Conservation (phyloP, 2,797 vertebrate species). For the Sebastes matsubarae region DNA sequence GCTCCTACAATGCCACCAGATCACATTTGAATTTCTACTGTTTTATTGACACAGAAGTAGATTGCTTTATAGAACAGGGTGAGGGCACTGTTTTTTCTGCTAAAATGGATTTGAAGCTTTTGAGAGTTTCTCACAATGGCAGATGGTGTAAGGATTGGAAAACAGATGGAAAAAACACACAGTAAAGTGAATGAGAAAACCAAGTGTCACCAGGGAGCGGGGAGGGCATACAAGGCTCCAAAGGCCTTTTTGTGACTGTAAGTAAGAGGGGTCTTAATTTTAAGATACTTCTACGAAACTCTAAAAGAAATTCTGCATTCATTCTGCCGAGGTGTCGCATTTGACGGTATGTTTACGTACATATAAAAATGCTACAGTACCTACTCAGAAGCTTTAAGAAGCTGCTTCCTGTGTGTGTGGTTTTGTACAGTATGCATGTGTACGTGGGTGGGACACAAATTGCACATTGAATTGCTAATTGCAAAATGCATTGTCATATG, state of each 20-base stretch:
- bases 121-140: constrained; percentile 4
- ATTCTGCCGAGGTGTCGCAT: not conserved
- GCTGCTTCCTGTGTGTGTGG: not conserved
- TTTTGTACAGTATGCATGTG: not conserved
- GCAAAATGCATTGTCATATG: too few species aligned
- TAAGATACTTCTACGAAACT: not conserved
- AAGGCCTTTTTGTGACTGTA: not conserved
- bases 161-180: constrained; percentile 7
- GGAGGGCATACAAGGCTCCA: not conserved
- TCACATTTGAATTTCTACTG: not conserved
- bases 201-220: not conserved
- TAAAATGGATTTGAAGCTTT: not conserved
- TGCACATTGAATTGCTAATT: too few species aligned
- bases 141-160: constrained; percentile 14
- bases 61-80: not conserved
- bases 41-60: not conserved
- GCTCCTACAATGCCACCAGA: not conserved
- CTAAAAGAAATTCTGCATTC: not conserved
- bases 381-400: not conserved
- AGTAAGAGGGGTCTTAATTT: not conserved
- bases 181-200: constrained; percentile 25
- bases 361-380: accelerated
- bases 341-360: not conserved
- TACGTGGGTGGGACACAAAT: not conserved
- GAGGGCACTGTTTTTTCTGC: not conserved